These are phyloP conservation scores for Amphiura filiformis DNA, from an alignment of 35 echinoderm and acorn worm species.

Conservation along the genomic window DNA sequence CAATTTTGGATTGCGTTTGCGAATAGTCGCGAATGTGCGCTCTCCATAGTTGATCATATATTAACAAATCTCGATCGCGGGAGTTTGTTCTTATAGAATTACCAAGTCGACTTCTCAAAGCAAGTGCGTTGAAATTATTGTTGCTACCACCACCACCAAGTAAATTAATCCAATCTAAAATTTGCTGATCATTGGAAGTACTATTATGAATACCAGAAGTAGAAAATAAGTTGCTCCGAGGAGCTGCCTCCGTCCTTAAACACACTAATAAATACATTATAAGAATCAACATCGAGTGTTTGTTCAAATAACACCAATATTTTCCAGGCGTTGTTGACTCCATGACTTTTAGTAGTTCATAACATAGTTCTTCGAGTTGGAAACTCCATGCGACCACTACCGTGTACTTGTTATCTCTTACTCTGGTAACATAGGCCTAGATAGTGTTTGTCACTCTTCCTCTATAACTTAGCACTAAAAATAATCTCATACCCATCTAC, in stretches of 20 bases:
- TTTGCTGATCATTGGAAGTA: background rate
- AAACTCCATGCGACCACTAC: background rate
- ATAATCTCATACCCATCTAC: too few relatives aligned
- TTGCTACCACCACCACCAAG: background rate
- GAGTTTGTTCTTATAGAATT: background rate
- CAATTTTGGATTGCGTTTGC: constrained; percentile 45
- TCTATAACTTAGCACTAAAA: too few relatives aligned
- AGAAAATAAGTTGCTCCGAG: background rate
- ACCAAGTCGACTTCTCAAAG: background rate
- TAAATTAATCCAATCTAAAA: background rate
- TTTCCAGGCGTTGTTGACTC: background rate
- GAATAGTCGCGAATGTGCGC: background rate
- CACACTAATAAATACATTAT: background rate
- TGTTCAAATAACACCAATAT: background rate
- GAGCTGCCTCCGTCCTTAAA: background rate
- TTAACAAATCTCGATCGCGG: background rate
- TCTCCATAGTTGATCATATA: background rate
- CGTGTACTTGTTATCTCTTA: too few relatives aligned
- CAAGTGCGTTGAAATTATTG: background rate
- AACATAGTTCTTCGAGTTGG: background rate
- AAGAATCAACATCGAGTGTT: background rate
- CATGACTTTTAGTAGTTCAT: background rate
- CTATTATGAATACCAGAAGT: background rate
- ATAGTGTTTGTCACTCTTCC: too few relatives aligned
- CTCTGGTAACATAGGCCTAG: too few relatives aligned